phyloP scores from a whole-genome alignment of 37 sponge, comb jelly and placozoan species.

The Beroe ovata region DNA sequence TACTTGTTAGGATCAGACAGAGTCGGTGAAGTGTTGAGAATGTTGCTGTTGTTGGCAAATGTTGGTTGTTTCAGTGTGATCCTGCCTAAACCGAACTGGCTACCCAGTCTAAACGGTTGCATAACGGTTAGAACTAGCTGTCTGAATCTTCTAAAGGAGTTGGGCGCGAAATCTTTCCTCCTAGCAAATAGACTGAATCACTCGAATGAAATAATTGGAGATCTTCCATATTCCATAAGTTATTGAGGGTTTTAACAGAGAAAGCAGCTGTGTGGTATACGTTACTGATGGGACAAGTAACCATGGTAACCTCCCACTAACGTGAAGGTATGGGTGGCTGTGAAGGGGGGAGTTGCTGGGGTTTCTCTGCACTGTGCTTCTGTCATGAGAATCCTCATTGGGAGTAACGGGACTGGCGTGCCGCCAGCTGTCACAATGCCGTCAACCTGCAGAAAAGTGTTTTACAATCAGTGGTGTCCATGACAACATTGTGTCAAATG shows the following conservation, averaged over 20 bases:
- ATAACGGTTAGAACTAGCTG: slow-evolving; percentile 6
- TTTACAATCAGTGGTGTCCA: no score
- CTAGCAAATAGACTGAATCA: no score
- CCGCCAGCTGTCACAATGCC: neutral
- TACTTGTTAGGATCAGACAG: slow-evolving; percentile 33
- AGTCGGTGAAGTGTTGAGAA: neutral
- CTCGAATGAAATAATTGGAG: no score
- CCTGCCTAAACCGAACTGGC: neutral
- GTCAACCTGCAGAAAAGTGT: slow-evolving; percentile 32
- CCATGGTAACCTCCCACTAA: no score
- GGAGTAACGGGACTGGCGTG: neutral
- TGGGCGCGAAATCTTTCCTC: slow-evolving; percentile 4
- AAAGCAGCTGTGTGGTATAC: no score
- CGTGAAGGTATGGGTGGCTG: neutral
- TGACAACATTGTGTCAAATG: no score
- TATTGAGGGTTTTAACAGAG: no score
- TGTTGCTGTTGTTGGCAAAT: neutral
- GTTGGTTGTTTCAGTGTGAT: neutral
- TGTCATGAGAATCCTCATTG: neutral
- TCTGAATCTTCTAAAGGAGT: slow-evolving; percentile 18
- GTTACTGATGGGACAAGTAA: no score
- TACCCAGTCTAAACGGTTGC: slow-evolving; percentile 27
- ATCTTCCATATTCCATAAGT: no score
- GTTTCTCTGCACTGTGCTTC: neutral
- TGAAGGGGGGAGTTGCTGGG: neutral